Evolutionary conservation across 2,888 invertebrate genomes (phyloP).

Genomic region (Arenicola marina): DNA sequence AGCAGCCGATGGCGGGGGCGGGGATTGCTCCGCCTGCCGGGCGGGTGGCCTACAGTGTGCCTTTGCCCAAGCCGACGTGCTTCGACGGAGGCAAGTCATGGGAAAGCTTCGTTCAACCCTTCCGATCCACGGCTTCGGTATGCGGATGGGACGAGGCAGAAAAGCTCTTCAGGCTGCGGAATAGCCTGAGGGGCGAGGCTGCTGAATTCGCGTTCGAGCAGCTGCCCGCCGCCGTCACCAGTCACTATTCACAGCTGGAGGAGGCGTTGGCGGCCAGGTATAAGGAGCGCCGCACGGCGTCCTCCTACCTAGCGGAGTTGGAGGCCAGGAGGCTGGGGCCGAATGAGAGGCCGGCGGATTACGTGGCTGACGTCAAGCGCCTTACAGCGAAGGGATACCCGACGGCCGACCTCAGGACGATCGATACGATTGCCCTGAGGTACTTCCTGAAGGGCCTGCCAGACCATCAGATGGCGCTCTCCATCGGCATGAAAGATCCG

Average conservation of each 20-base stretch:
- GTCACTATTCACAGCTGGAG: conserved; percentile 4
- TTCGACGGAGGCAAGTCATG: conserved; percentile 21
- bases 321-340: conserved; percentile 14
- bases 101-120: conserved; percentile 19
- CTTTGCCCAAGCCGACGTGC: conserved; percentile 11
- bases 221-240: conserved; percentile 2
- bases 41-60: neutral
- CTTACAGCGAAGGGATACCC: conserved; percentile 6
- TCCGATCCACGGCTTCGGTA: conserved; percentile 5
- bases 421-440: conserved; percentile 21
- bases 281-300: conserved; percentile 13
- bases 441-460: conserved; percentile 24
- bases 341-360: conserved; percentile 22
- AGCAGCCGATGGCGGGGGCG: too few species aligned
- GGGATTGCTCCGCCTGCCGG: too few species aligned
- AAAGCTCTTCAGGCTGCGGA: conserved; percentile 17
- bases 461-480: conserved; percentile 18
- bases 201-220: conserved; percentile 26
- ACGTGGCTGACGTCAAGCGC: conserved; percentile 18
- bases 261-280: conserved; percentile 17
- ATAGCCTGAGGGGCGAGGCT: conserved; percentile 18
- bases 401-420: conserved; percentile 14
- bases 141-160: conserved; percentile 22
- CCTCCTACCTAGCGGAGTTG: conserved; percentile 24
- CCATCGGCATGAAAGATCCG: conserved; percentile 25